Conservation (phyloP, 2,888 invertebrate species). For the Drosophila phalerata region DNA sequence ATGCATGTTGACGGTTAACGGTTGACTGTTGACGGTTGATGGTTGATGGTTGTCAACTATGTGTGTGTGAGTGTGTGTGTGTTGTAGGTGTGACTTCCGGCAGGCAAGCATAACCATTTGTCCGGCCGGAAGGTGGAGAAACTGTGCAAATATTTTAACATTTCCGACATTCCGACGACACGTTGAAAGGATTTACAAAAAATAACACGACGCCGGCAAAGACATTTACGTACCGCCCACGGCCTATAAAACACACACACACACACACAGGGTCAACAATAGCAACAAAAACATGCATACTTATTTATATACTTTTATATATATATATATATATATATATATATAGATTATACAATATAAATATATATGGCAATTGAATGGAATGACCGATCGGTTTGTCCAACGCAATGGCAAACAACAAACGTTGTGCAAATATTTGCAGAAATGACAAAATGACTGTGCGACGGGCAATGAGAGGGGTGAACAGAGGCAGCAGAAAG, state of each 20-base stretch:
- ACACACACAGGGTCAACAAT: slow-evolving; percentile 22
- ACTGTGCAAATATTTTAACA: slow-evolving; percentile 82
- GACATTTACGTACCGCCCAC: slow-evolving; percentile 43
- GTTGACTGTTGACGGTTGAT: not conserved
- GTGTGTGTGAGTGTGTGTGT: not conserved
- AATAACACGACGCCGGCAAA: slow-evolving; percentile 47
- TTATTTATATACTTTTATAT: not conserved
- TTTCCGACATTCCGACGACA: slow-evolving; percentile 77
- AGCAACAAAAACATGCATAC: not conserved
- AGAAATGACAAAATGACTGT: slow-evolving; percentile 51
- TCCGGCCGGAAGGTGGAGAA: slow-evolving; percentile 39
- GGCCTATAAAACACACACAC: slow-evolving; percentile 46
- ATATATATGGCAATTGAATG: slow-evolving; percentile 12
- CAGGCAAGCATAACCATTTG: slow-evolving; percentile 20
- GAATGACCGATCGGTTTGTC: slow-evolving; percentile 28
- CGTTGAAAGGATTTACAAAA: slow-evolving; percentile 83
- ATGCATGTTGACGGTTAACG: slow-evolving; percentile 7
- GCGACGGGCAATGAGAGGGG: slow-evolving; percentile 11
- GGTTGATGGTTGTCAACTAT: slow-evolving; percentile 5
- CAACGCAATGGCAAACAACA: slow-evolving; percentile 35
- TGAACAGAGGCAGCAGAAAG: not conserved
- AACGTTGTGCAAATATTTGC: slow-evolving; percentile 70
- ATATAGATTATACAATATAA: not conserved
- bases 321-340: not conserved
- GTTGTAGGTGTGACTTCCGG: slow-evolving; percentile 36